Base-by-base conservation (phyloP, 2,888 invertebrate genomes). In the Oscheius sp. region DNA sequence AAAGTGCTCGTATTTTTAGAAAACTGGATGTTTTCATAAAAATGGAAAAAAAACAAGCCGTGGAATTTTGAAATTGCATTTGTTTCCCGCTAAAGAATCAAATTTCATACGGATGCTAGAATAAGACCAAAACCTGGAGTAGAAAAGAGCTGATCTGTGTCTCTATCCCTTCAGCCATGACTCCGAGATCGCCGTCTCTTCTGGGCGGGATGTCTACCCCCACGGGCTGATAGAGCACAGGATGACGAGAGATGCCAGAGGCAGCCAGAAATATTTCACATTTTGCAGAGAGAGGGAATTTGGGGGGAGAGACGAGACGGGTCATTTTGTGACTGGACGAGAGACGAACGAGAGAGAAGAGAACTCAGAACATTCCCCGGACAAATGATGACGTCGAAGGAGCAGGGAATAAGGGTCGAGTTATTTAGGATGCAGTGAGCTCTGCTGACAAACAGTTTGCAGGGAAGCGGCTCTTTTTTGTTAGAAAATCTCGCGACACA, bases 171-270 rank as follows among this genome's bases (percentile, higher is more conserved):
- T 12, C 53, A 23, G 53, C 23, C 53, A 23, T 53, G 53, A 53
- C 53, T 21, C 21, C 23, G 21, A 49, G 49, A n/a, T 49, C 53
- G 18, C 53, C 25, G 35, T 53, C 53, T 53, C 53, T 21, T 18
- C 25, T 53, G 53, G 53, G 53, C 53, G 53, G 53, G 53, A 53
- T 53, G 53, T 53, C n/a, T 53, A 53, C 53, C 21, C n/a, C n/a
- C n/a, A n/a, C n/a, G 35, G 35, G 5, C 35, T 35, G 35, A 35
- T 6, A 35, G 35, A 35, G 35, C 35, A 35, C 35, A 35, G 35
- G 9, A 35, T 9, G 35, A 35, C 35, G 35, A 35, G 35, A 35
- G 35, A 35, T 9, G 9, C 35, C 5, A 35, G 35, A 35, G 21
- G 1, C n/a, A 18, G 53, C 12, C 18, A 7, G 53, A 53, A 23